Conservation (phyloP, 2,888 invertebrate species). For the Tetragonula carbonaria region DNA sequence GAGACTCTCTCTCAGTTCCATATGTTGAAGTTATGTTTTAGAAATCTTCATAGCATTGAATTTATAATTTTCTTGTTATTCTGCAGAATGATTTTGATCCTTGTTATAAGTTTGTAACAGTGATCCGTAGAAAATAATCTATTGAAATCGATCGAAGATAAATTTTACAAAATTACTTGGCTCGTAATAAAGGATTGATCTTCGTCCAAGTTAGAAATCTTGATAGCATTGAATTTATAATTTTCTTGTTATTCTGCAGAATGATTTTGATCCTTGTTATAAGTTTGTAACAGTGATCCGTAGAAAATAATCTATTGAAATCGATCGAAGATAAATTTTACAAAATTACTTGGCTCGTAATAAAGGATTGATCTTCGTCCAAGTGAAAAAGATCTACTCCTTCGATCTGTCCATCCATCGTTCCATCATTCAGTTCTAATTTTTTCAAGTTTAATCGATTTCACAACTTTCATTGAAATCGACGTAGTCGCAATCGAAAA, state of each 20-base stretch:
- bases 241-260: neutral
- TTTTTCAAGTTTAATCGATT: no score
- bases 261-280: neutral
- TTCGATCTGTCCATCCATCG: no score
- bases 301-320: neutral
- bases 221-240: neutral
- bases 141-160: no score
- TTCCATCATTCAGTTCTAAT: no score
- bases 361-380: no score
- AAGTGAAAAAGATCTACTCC: no score
- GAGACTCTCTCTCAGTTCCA: neutral
- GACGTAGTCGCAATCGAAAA: neutral
- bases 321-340: no score
- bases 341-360: no score
- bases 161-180: no score
- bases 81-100: neutral
- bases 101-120: neutral
- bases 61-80: neutral
- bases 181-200: no score
- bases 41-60: neutral
- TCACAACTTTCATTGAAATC: neutral
- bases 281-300: neutral
- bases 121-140: neutral
- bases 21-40: neutral
- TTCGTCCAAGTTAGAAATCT: neutral